Evolutionary conservation across 2,888 invertebrate species (phyloP).

Genomic region (Plagodis dolabraria): DNA sequence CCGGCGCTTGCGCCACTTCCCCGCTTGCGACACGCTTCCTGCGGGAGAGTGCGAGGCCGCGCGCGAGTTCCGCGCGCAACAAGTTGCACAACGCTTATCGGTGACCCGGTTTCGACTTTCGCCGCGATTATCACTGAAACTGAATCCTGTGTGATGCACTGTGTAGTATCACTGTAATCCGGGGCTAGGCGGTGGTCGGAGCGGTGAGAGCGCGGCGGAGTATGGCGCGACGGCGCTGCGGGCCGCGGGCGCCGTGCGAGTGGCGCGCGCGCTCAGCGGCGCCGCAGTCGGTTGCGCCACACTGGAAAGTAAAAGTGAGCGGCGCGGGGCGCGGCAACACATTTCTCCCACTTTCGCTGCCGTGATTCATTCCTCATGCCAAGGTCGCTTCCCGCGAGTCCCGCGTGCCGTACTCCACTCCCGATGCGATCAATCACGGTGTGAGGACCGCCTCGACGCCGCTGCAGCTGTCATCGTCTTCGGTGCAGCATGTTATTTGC

Average conservation of each 20-base stretch:
- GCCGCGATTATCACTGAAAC: conserved; percentile 70
- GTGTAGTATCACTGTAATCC: conserved; percentile 80
- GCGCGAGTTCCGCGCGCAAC: conserved; percentile 74
- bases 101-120: conserved; percentile 77
- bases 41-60: conserved; percentile 81
- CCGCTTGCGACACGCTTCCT: conserved; percentile 81
- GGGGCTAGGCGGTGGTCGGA: conserved; percentile 60
- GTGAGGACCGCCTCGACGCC: conserved; percentile 30
- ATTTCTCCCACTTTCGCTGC: conserved; percentile 85
- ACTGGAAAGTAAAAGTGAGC: conserved; percentile 83
- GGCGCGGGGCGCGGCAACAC: conserved; percentile 77
- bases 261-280: conserved; percentile 75
- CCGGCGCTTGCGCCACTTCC: conserved; percentile 82
- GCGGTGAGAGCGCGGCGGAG: conserved; percentile 54
- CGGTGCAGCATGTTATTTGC: not conserved
- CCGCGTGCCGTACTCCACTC: conserved; percentile 49
- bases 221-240: conserved; percentile 80
- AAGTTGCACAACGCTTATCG: conserved; percentile 77
- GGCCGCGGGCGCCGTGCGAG: conserved; percentile 84
- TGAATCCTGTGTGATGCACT: conserved; percentile 78
- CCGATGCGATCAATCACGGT: conserved; percentile 44
- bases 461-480: conserved; percentile 8
- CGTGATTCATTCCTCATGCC: conserved; percentile 76
- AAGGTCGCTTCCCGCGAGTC: conserved; percentile 80
- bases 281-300: conserved; percentile 81